A percentile compares a stretch with the other conserved stretches of the same genome.
Conservation (phyloP, 2,888 invertebrate genomes). For the Ornithoptera priamus region DNA sequence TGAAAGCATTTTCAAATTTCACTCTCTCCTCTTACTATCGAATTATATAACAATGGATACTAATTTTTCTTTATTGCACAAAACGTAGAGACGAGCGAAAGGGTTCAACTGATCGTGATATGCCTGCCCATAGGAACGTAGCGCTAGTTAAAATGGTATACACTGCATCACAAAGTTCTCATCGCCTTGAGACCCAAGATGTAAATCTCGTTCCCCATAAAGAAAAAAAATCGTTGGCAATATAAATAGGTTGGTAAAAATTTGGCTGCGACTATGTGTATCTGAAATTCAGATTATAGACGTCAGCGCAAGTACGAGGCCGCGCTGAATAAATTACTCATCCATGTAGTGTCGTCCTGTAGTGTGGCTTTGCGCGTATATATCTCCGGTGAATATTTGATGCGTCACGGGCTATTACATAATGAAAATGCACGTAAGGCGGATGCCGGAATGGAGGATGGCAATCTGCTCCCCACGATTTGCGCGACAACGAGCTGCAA, state of each 20-base stretch:
- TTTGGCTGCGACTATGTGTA: not conserved
- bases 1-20: not conserved
- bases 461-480: slow-evolving; percentile 75
- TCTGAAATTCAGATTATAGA: slow-evolving; percentile 18
- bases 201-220: too few species aligned
- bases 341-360: slow-evolving; percentile 12
- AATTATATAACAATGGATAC: not conserved
- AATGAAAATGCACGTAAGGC: slow-evolving; percentile 70
- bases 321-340: slow-evolving; percentile 20
- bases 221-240: not conserved
- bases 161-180: too few species aligned
- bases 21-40: not conserved
- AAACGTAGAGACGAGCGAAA: too few species aligned
- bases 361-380: slow-evolving; percentile 18
- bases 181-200: too few species aligned
- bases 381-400: slow-evolving; percentile 34
- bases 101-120: too few species aligned
- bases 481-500: slow-evolving; percentile 74
- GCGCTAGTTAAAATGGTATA: too few species aligned
- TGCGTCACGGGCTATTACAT: slow-evolving; percentile 50
- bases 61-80: not conserved
- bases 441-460: slow-evolving; percentile 74
- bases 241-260: not conserved
- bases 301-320: slow-evolving; percentile 6
- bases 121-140: too few species aligned